Evolutionary conservation across 2,113 vertebrate genomes (phyloP).

Genomic region (Triplophysa rosa): DNA sequence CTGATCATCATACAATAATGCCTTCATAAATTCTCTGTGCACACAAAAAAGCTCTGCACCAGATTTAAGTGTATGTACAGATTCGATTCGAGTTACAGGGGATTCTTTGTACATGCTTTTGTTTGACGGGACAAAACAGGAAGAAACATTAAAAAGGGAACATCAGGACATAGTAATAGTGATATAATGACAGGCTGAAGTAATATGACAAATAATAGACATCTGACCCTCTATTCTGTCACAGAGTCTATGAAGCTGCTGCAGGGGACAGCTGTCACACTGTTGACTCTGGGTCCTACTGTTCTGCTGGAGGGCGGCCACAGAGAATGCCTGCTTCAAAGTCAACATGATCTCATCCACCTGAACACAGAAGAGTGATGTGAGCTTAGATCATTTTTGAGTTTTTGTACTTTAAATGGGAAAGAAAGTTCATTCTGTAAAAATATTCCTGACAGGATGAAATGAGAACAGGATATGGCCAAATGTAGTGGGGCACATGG

Average conservation of each 20-base stretch:
- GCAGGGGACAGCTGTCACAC: slow-evolving; percentile 92
- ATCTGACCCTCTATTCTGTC: slow-evolving; percentile 90
- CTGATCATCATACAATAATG: no score
- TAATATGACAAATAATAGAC: neutral
- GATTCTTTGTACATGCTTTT: no score
- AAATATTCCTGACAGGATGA: neutral
- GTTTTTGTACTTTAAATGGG: no score
- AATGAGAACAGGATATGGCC: neutral
- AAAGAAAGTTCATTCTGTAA: neutral
- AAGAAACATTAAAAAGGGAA: neutral
- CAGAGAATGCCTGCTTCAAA: slow-evolving; percentile 93
- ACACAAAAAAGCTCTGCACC: neutral
- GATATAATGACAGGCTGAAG: neutral
- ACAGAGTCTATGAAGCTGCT: slow-evolving; percentile 89
- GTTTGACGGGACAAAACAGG: neutral
- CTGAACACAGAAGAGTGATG: slow-evolving; percentile 63
- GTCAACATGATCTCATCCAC: slow-evolving; percentile 99
- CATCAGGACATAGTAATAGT: neutral
- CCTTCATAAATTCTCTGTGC: neutral
- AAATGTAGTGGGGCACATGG: no score
- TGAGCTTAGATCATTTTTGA: neutral
- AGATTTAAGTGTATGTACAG: no score
- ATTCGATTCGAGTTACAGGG: no score
- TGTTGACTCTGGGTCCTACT: slow-evolving; percentile 80
- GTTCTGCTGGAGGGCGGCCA: slow-evolving; percentile 86